phyloP scores from a whole-genome alignment of 1,140 invertebrate species.

The Myzus persicae region DNA sequence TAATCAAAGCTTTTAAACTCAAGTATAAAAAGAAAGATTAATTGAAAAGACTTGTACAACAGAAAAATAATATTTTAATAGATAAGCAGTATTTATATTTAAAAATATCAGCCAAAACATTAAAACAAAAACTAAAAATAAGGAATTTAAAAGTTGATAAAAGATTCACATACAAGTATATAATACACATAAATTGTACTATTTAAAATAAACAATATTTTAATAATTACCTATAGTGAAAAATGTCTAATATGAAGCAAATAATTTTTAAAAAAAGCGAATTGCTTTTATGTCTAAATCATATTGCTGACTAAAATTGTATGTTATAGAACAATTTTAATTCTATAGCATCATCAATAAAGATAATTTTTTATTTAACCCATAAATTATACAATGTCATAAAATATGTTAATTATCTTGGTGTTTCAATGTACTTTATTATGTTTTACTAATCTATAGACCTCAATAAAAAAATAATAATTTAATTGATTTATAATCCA shows the following conservation, averaged over 20 bases:
- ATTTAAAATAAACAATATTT: neutral
- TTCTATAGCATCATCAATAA: neutral
- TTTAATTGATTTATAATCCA: conserved; percentile 19
- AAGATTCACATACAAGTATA: neutral
- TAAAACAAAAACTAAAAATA: neutral
- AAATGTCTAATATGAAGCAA: neutral
- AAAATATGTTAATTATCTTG: conserved; percentile 14
- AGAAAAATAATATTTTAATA: neutral
- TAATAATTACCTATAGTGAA: neutral
- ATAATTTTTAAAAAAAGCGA: neutral
- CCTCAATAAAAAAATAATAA: neutral
- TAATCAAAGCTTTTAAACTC: neutral
- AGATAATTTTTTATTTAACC: conserved; percentile 19
- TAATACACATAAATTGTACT: neutral
- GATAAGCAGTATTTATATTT: no score
- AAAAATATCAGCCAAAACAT: no score
- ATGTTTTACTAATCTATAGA: neutral
- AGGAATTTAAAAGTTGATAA: neutral
- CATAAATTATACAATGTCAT: neutral
- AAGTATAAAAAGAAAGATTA: neutral
- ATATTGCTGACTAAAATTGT: neutral
- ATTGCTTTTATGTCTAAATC: neutral
- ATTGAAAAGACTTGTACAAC: neutral
- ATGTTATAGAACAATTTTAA: neutral
- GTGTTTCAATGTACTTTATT: neutral